Evolutionary conservation across 2,797 vertebrate species (phyloP).

Genomic region (Menidia menidia): DNA sequence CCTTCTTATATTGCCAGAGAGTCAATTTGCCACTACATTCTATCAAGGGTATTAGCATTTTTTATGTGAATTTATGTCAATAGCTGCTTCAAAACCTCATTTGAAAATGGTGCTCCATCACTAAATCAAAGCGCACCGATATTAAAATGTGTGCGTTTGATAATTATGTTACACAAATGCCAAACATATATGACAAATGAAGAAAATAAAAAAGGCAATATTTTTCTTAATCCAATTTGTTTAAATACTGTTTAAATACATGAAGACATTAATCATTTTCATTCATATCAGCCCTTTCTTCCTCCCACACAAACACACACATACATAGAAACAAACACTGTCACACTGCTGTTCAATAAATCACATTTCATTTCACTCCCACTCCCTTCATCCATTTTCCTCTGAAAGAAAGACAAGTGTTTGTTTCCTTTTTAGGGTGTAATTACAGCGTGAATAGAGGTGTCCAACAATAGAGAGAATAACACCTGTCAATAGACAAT

Average conservation of each 20-base stretch:
- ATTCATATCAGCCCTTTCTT: slow-evolving; percentile 44
- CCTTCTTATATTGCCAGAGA: slow-evolving; percentile 22
- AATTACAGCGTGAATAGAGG: slow-evolving; percentile 69
- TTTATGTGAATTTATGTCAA: slow-evolving; percentile 60
- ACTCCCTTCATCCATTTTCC: slow-evolving; percentile 22
- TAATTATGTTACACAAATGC: no score
- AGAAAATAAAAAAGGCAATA: slow-evolving; percentile 1
- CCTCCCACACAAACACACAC: slow-evolving; percentile 33
- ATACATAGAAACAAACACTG: neutral
- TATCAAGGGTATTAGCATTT: slow-evolving; percentile 19
- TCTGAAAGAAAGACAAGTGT: slow-evolving; percentile 46
- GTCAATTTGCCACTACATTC: slow-evolving; percentile 45
- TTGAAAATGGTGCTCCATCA: slow-evolving; percentile 30
- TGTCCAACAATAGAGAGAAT: slow-evolving; percentile 62
- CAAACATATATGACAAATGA: neutral
- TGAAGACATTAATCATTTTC: slow-evolving; percentile 24
- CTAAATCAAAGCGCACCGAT: slow-evolving; percentile 20
- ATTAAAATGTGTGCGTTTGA: neutral
- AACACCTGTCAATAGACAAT: slow-evolving; percentile 56
- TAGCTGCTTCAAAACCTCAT: slow-evolving; percentile 31
- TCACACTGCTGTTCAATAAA: slow-evolving; percentile 1
- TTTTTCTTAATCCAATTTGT: slow-evolving; percentile 10
- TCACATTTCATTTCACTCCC: slow-evolving; percentile 46
- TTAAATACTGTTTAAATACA: slow-evolving; percentile 32
- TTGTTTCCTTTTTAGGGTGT: slow-evolving; percentile 56